These are phyloP conservation scores for Xyrauchen texanus DNA, from an alignment of 2,113 vertebrate species.

Conservation along the genomic window DNA sequence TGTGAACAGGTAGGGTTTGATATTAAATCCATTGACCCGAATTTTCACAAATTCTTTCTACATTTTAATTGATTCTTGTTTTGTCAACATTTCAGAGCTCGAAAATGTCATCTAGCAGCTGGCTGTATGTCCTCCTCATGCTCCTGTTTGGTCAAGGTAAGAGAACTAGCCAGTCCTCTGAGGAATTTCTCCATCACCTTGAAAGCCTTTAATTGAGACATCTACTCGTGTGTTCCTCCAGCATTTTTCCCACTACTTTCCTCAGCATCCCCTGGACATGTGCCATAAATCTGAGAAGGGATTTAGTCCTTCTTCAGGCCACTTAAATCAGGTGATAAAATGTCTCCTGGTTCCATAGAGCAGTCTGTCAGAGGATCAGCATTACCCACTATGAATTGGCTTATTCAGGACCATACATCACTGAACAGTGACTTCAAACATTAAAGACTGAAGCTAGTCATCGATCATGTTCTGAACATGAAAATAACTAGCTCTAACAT, in stretches of 20 bases:
- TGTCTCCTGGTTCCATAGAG: not conserved
- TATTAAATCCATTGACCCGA: no score
- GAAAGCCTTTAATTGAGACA: not conserved
- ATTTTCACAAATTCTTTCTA: not conserved
- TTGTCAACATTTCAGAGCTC: constrained; percentile 63
- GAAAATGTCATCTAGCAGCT: constrained; percentile 61
- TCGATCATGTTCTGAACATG: not conserved
- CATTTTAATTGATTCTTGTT: constrained; percentile 31
- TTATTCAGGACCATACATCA: not conserved
- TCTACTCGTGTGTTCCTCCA: constrained; percentile 1
- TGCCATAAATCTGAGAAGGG: constrained; percentile 37
- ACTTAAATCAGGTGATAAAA: constrained; percentile 17
- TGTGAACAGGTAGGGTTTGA: no score
- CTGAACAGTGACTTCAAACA: not conserved
- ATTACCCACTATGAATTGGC: not conserved
- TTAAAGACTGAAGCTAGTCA: not conserved
- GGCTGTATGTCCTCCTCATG: constrained; percentile 46
- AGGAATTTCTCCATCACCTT: not conserved
- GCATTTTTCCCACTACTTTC: constrained; percentile 31
- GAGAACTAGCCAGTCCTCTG: constrained; percentile 7
- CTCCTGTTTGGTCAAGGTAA: constrained; percentile 72
- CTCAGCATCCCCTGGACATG: constrained; percentile 41
- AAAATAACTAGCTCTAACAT: not conserved
- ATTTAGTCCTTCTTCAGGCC: not conserved
- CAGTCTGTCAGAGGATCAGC: not conserved